phyloP scores from a whole-genome alignment of 2,797 vertebrate species.

The Cichlasoma orientale region DNA sequence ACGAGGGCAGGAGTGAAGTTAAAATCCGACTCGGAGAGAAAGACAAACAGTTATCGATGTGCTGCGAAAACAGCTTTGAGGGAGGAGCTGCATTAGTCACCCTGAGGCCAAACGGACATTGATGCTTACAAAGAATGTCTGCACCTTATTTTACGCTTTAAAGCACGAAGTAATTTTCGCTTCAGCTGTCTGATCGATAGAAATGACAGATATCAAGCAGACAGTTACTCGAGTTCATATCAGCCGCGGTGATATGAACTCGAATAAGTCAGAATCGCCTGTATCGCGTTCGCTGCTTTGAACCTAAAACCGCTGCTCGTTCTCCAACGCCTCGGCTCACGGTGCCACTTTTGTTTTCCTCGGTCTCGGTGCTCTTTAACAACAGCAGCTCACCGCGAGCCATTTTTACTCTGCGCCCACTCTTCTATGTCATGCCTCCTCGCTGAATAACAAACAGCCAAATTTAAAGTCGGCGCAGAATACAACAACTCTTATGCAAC shows the following conservation, averaged over 20 bases:
- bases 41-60: slow-evolving; percentile 14
- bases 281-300: background rate
- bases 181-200: background rate
- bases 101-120: slow-evolving; percentile 1
- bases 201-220: background rate
- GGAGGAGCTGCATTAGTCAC: background rate
- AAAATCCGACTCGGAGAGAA: slow-evolving; percentile 6
- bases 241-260: background rate
- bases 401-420: slow-evolving; percentile 22
- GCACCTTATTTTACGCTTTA: background rate
- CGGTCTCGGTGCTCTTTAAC: background rate
- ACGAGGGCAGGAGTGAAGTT: slow-evolving; percentile 5
- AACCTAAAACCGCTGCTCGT: background rate
- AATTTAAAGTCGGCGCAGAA: slow-evolving; percentile 6
- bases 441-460: slow-evolving; percentile 20
- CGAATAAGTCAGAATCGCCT: slow-evolving; percentile 3
- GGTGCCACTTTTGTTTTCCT: background rate
- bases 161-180: background rate
- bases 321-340: background rate
- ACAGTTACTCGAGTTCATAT: background rate
- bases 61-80: background rate
- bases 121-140: slow-evolving; percentile 6
- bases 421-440: background rate
- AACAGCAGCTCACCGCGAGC: slow-evolving; percentile 16
- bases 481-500: slow-evolving; percentile 23